These are phyloP conservation scores for Mesocentrotus franciscanus DNA, from an alignment of 53 echinoderm and acorn worm species.

Conservation along the genomic window DNA sequence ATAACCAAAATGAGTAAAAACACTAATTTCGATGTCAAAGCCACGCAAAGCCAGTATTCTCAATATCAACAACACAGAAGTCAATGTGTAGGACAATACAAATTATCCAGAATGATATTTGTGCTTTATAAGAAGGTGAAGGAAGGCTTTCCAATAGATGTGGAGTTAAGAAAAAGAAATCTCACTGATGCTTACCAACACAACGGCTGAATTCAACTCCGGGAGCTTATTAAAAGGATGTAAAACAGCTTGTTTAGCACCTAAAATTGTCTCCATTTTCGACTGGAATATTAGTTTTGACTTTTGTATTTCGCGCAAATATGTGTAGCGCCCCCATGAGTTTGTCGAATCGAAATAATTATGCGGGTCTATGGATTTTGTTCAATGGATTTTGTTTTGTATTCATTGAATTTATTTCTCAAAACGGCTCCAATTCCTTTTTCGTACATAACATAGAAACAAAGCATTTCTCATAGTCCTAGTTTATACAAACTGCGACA, in stretches of 20 bases:
- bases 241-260: conserved; percentile 15
- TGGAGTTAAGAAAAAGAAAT: neutral
- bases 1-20: too few relatives aligned
- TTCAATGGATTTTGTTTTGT: too few relatives aligned
- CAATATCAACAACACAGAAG: neutral
- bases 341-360: neutral
- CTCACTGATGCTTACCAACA: conserved; percentile 34
- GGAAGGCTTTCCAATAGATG: neutral
- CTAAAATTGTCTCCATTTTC: neutral
- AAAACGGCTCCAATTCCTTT: too few relatives aligned
- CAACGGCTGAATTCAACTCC: conserved; percentile 47
- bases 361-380: too few relatives aligned
- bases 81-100: neutral
- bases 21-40: too few relatives aligned
- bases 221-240: conserved; percentile 43
- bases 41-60: neutral
- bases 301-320: conserved; percentile 21
- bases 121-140: neutral
- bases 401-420: too few relatives aligned
- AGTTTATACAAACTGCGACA: too few relatives aligned
- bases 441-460: too few relatives aligned
- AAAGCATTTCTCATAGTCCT: too few relatives aligned
- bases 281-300: neutral
- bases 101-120: neutral
- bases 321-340: neutral